Conservation (phyloP, 2,888 invertebrate species). For the Sicus ferrugineus region DNA sequence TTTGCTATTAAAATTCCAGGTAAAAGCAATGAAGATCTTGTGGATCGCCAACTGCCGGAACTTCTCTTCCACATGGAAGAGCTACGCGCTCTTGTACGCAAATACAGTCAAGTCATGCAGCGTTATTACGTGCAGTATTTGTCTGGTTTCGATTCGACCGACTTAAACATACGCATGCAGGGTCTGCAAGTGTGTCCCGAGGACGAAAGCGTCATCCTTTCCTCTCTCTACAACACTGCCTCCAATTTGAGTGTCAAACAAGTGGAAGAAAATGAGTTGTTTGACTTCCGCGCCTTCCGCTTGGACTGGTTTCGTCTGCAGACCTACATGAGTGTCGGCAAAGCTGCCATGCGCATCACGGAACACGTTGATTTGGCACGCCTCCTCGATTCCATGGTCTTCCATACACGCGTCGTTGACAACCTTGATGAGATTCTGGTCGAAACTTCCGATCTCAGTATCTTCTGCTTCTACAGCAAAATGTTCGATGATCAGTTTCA, state of each 20-base stretch:
- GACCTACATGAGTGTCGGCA: slow-evolving; percentile 87
- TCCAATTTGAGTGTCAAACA: slow-evolving; percentile 88
- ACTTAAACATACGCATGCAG: slow-evolving; percentile 85
- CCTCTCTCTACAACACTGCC: slow-evolving; percentile 90
- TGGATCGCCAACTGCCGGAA: slow-evolving; percentile 96
- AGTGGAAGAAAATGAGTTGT: slow-evolving; percentile 94
- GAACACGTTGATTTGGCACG: slow-evolving; percentile 89
- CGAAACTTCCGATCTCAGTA: slow-evolving; percentile 96
- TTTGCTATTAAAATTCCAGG: too few species aligned
- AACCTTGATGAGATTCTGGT: slow-evolving; percentile 95
- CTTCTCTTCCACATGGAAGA: slow-evolving; percentile 98
- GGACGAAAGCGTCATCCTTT: slow-evolving; percentile 93
- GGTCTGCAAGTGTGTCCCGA: slow-evolving; percentile 86
- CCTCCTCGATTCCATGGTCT: slow-evolving; percentile 93
- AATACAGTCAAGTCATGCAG: slow-evolving; percentile 96
- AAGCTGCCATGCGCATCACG: slow-evolving; percentile 78
- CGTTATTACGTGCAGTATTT: slow-evolving; percentile 97
- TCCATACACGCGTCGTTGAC: slow-evolving; percentile 98
- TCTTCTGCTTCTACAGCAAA: slow-evolving; percentile 97
- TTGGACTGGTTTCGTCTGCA: slow-evolving; percentile 98
- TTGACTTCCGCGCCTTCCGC: slow-evolving; percentile 94
- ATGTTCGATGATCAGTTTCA: slow-evolving; percentile 98
- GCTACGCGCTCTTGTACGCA: slow-evolving; percentile 89
- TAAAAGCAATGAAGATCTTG: slow-evolving; percentile 86
- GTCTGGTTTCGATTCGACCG: slow-evolving; percentile 93